Base-by-base conservation (phyloP, 2,113 vertebrate species). In the Heterocephalus glaber region DNA sequence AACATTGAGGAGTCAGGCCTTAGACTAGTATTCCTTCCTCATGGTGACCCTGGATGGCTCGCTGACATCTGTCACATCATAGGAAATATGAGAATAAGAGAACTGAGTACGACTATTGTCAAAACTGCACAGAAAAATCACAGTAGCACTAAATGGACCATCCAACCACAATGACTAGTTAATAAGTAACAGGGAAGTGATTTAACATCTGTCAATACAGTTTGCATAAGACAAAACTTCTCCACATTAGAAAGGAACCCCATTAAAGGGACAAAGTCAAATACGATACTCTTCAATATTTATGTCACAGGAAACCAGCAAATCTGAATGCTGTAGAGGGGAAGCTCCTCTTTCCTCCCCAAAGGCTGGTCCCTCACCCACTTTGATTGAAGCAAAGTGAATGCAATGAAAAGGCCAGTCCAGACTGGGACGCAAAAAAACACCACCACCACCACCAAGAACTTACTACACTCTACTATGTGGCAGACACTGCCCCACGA, bases 141-240 rank as follows among this genome's bases (percentile, higher is more conserved):
- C 61, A 60, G 35, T 89, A 66, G 58, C 56, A 77, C 77, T 91
- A 84, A 90, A 77, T 20, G 54, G 47, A 87, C 44, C 35, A 80
- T 52, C 35, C 30, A 89, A 86, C 22, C 60, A 89, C 60, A 74
- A 80, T 35, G 47, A 47, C 63, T 85, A 54, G 47, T 58, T 79
- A 90, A 94, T 86, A 81, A 95, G 66, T 47, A 93, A 89, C 9
- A 16, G 41, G 33, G 65, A 79, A 92, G 84, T 68, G 26, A 95
- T 60, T 88, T 68, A 58, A 70, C 5, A 89, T 3, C 49, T 83
- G 66, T 60, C 61, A 58, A 68, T 47, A 63, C 47, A 87, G 83
- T 93, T 26, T 93, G 61, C 77, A 56, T 63, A 68, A 76, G 66
- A 89, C 90, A 89, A 89, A 54, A 74, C 88, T 63, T 82, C 81